Percentiles rank a stretch among this genome's conserved stretches.
These are phyloP conservation scores for Cerastis leucographa DNA, from an alignment of 2,888 invertebrate species.

Conservation along the genomic window DNA sequence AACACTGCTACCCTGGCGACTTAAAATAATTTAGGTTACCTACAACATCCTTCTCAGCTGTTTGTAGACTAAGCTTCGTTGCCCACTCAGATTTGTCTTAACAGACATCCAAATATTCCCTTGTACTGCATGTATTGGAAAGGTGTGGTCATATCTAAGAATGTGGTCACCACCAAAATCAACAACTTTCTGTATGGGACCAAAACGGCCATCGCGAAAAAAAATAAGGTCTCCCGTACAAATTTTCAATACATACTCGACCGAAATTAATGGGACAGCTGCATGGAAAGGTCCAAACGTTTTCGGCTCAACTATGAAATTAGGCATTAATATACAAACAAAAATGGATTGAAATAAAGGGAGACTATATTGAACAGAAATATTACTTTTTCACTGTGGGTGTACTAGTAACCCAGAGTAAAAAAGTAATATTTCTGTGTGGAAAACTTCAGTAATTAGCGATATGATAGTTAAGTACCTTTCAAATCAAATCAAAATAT, in stretches of 20 bases:
- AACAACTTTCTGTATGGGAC: not conserved
- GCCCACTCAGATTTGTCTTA: constrained; percentile 20
- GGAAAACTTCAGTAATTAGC: too few species aligned
- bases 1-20: constrained; percentile 30
- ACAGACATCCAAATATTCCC: not conserved
- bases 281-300: too few species aligned
- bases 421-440: too few species aligned
- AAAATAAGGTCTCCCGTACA: not conserved
- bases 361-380: too few species aligned
- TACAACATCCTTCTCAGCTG: constrained; percentile 40
- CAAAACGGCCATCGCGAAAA: not conserved
- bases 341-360: too few species aligned
- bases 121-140: not conserved
- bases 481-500: too few species aligned
- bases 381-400: too few species aligned
- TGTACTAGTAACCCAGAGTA: too few species aligned
- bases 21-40: constrained; percentile 2
- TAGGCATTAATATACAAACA: too few species aligned
- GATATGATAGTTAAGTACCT: too few species aligned
- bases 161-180: not conserved
- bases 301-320: too few species aligned
- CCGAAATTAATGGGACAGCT: not conserved
- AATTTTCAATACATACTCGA: not conserved
- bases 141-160: not conserved
- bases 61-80: constrained; percentile 49